Percentiles rank a stretch among this genome's conserved stretches.
phyloP scores from a whole-genome alignment of 2,113 vertebrate species.

The Rhinoptilus africanus region DNA sequence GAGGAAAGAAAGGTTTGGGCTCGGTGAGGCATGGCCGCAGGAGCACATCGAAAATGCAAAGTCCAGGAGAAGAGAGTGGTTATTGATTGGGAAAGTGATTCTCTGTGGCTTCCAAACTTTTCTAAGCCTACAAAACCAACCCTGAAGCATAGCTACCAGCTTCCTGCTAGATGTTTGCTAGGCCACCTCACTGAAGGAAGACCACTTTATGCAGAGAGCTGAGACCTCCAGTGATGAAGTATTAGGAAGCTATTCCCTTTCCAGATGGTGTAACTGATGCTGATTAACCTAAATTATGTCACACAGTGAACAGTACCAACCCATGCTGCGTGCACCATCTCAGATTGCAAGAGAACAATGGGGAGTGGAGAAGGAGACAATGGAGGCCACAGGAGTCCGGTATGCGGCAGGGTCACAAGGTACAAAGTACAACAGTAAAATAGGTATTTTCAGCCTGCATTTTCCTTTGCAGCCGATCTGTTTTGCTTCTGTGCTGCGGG shows the following conservation, averaged over 20 bases:
- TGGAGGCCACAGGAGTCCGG: neutral
- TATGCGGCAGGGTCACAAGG: neutral
- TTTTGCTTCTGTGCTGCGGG: neutral
- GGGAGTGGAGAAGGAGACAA: neutral
- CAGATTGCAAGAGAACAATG: slow-evolving; percentile 17
- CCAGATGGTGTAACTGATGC: slow-evolving; percentile 58
- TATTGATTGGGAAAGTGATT: neutral
- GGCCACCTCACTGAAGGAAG: neutral
- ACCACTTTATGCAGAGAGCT: neutral
- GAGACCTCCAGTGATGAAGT: neutral
- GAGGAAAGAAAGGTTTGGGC: neutral
- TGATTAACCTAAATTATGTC: slow-evolving; percentile 52
- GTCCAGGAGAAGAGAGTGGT: neutral
- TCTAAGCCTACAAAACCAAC: neutral
- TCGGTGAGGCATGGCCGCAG: neutral
- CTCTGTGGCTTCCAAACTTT: neutral
- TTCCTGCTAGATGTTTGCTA: neutral
- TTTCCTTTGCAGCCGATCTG: neutral
- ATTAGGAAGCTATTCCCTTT: slow-evolving; percentile 17
- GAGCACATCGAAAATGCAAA: neutral
- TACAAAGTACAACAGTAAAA: neutral
- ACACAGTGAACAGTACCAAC: neutral
- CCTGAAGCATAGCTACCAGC: neutral
- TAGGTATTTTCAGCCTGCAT: neutral
- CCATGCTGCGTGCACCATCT: slow-evolving; percentile 33